Evolutionary conservation across 2,797 vertebrate species (phyloP).

Genomic region (Aphelocoma californica): DNA sequence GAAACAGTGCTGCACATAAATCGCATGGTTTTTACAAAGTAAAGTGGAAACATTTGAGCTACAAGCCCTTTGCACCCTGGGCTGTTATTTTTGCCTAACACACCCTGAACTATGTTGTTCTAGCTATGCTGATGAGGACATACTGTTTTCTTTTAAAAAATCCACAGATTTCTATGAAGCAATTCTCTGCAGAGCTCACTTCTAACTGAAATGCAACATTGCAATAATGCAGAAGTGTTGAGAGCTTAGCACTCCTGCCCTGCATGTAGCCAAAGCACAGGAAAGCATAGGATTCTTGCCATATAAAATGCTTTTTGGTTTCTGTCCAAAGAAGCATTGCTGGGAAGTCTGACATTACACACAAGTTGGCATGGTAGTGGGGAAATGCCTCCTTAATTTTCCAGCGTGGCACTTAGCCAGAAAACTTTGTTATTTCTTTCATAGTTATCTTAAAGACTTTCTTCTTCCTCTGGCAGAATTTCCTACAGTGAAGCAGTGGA

Average conservation of each 20-base stretch:
- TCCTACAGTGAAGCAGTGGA: constrained; percentile 91
- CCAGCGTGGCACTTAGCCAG: neutral
- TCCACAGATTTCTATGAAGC: neutral
- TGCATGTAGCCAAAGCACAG: neutral
- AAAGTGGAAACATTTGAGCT: neutral
- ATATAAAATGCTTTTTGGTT: constrained; percentile 14
- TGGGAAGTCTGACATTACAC: constrained; percentile 55
- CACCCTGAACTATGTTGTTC: neutral
- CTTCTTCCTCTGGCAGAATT: constrained; percentile 78
- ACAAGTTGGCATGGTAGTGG: neutral
- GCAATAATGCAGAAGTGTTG: neutral
- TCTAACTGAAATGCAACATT: neutral
- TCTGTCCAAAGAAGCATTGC: constrained; percentile 17
- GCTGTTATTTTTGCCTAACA: neutral
- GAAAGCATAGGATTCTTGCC: neutral
- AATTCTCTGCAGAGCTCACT: neutral
- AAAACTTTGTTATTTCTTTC: constrained; percentile 32
- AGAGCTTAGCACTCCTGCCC: neutral
- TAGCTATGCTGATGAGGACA: neutral
- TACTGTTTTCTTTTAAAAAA: neutral
- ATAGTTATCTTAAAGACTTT: neutral
- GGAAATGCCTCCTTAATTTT: constrained; percentile 58
- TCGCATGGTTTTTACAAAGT: neutral
- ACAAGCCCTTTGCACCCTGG: neutral
- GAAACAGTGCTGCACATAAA: neutral